Percentiles rank a stretch among this genome's conserved stretches.
phyloP scores from a whole-genome alignment of 2,797 vertebrate genomes.

The Chelon auratus region DNA sequence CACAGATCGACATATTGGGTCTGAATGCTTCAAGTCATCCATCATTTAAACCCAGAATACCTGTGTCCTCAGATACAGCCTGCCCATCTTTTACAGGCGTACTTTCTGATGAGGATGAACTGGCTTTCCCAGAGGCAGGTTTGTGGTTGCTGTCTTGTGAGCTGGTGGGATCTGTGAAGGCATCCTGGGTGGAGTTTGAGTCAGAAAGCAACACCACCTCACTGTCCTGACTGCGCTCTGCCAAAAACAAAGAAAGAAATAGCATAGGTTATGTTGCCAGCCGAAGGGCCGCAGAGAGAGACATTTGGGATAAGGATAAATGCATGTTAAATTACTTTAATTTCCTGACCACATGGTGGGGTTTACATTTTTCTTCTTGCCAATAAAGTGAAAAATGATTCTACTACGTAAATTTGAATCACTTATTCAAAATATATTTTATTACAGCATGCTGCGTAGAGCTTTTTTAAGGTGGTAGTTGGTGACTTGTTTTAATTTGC shows the following conservation, averaged over 20 bases:
- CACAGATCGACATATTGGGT: neutral
- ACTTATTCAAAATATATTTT: constrained; percentile 25
- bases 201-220: constrained; percentile 94
- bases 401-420: constrained; percentile 6
- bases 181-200: constrained; percentile 98
- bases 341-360: constrained; percentile 10
- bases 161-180: constrained; percentile 91
- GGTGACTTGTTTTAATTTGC: constrained; percentile 33
- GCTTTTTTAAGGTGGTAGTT: constrained; percentile 26
- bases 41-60: constrained; percentile 68
- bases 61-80: constrained; percentile 86
- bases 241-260: constrained; percentile 41
- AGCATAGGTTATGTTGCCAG: constrained; percentile 52
- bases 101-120: constrained; percentile 82
- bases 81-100: constrained; percentile 85
- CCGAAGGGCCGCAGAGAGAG: constrained; percentile 6
- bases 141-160: constrained; percentile 93
- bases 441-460: constrained; percentile 28
- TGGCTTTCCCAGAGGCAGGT: constrained; percentile 84
- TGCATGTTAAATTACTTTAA: neutral
- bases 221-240: constrained; percentile 98
- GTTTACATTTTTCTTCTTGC: neutral
- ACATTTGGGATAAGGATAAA: constrained; percentile 26
- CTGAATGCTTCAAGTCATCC: neutral
- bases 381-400: constrained; percentile 8